Evolutionary conservation across 1,140 invertebrate genomes (phyloP).

Genomic region (Choristoneura fumiferana): DNA sequence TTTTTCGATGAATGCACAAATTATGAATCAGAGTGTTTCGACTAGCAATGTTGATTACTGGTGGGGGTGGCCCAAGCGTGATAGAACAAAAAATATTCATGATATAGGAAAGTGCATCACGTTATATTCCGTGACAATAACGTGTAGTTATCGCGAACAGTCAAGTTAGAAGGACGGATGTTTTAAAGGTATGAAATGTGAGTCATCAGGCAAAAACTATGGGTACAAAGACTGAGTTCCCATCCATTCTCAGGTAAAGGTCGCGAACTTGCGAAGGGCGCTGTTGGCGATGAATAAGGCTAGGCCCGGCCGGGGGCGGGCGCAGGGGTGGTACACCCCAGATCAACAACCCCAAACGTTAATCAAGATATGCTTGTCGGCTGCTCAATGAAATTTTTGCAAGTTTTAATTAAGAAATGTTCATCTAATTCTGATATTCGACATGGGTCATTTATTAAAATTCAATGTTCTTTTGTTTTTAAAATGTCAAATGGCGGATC

Average conservation of each 20-base stretch:
- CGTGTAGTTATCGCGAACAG: neutral
- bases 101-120: neutral
- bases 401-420: slow-evolving; percentile 45
- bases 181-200: slow-evolving; percentile 2
- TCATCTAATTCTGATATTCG: too few relatives aligned
- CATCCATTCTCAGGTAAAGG: slow-evolving; percentile 57
- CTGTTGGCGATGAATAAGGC: slow-evolving; percentile 55
- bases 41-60: too few relatives aligned
- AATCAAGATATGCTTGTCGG: slow-evolving; percentile 62
- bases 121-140: slow-evolving; percentile 8
- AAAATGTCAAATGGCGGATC: too few relatives aligned
- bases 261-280: slow-evolving; percentile 64
- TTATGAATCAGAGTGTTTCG: too few relatives aligned
- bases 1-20: too few relatives aligned
- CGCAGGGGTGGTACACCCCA: slow-evolving; percentile 32
- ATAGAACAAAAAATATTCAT: too few relatives aligned
- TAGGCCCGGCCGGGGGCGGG: slow-evolving; percentile 40
- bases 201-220: neutral
- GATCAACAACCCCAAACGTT: slow-evolving; percentile 70
- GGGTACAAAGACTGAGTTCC: slow-evolving; percentile 43
- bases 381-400: slow-evolving; percentile 36
- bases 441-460: too few relatives aligned
- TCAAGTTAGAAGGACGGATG: neutral
- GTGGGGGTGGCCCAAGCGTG: too few relatives aligned
- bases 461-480: too few relatives aligned